phyloP scores from a whole-genome alignment of 2,797 vertebrate genomes.

The Salmo trutta region DNA sequence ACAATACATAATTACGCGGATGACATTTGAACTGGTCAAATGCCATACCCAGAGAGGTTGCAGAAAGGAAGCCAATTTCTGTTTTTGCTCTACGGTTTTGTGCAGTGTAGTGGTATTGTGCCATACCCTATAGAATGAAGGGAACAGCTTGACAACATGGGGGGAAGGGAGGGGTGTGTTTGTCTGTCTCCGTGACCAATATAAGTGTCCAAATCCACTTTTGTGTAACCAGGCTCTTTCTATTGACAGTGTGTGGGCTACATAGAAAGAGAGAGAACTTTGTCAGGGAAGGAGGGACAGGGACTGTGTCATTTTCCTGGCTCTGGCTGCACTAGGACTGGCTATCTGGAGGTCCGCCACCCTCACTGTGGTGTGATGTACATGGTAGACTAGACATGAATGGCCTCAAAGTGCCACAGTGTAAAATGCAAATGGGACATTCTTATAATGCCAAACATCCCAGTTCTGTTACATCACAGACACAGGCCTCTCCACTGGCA shows the following conservation, averaged over 20 bases:
- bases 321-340: slow-evolving; percentile 36
- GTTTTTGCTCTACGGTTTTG: slow-evolving; percentile 4
- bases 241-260: neutral
- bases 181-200: neutral
- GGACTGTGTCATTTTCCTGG: too few relatives aligned
- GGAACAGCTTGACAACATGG: slow-evolving; percentile 56
- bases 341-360: slow-evolving; percentile 50
- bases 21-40: slow-evolving; percentile 62
- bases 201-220: neutral
- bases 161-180: slow-evolving; percentile 30
- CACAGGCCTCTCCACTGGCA: slow-evolving; percentile 51
- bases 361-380: slow-evolving; percentile 53
- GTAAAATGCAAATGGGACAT: slow-evolving; percentile 76
- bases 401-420: slow-evolving; percentile 69
- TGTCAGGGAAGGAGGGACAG: slow-evolving; percentile 15
- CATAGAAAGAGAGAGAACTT: slow-evolving; percentile 3
- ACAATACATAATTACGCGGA: slow-evolving; percentile 51
- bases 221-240: neutral
- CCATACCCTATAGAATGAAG: slow-evolving; percentile 50
- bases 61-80: slow-evolving; percentile 63
- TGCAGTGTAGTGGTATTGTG: slow-evolving; percentile 37
- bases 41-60: slow-evolving; percentile 20
- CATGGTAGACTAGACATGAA: slow-evolving; percentile 80
- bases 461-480: slow-evolving; percentile 77
- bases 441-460: slow-evolving; percentile 81